Percentiles rank a stretch among this genome's conserved stretches.
phyloP scores from a whole-genome alignment of 2,888 invertebrate species.

The Drepanosiphum platanoidis region DNA sequence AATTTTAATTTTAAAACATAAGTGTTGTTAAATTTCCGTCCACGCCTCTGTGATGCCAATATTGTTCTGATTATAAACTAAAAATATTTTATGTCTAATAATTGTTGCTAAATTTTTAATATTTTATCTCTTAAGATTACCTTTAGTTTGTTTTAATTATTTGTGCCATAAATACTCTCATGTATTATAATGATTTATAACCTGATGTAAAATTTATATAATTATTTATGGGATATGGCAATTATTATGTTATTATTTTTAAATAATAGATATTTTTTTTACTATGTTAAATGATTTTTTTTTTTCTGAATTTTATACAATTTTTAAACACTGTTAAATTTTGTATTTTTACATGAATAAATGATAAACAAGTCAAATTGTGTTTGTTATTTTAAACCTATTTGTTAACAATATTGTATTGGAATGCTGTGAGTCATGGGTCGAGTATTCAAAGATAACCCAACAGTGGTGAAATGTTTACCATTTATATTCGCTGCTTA shows the following conservation, averaged over 20 bases:
- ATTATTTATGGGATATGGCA: slow-evolving; percentile 44
- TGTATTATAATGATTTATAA: slow-evolving; percentile 7
- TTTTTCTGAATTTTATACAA: not conserved
- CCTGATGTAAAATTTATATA: not conserved
- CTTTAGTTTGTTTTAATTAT: slow-evolving; percentile 31
- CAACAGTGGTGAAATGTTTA: too few relatives aligned
- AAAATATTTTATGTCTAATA: not conserved
- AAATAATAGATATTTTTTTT: slow-evolving; percentile 24
- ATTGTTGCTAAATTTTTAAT: slow-evolving; percentile 49
- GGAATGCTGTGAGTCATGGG: too few relatives aligned
- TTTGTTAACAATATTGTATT: not conserved
- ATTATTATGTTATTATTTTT: slow-evolving; percentile 48
- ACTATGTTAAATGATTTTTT: slow-evolving; percentile 10
- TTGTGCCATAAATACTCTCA: slow-evolving; percentile 46
- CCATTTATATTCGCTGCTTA: too few relatives aligned
- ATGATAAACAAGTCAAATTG: slow-evolving; percentile 22
- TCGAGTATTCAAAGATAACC: too few relatives aligned
- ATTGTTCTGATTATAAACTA: slow-evolving; percentile 13
- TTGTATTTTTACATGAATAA: slow-evolving; percentile 45
- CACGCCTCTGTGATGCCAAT: slow-evolving; percentile 37
- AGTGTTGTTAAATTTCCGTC: slow-evolving; percentile 16
- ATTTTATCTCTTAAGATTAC: slow-evolving; percentile 11
- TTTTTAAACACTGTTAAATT: slow-evolving; percentile 27
- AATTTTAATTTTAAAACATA: not conserved
- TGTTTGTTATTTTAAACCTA: not conserved